These are phyloP conservation scores for Carollia perspicillata DNA, from an alignment of 2,113 vertebrate genomes.

Conservation along the genomic window DNA sequence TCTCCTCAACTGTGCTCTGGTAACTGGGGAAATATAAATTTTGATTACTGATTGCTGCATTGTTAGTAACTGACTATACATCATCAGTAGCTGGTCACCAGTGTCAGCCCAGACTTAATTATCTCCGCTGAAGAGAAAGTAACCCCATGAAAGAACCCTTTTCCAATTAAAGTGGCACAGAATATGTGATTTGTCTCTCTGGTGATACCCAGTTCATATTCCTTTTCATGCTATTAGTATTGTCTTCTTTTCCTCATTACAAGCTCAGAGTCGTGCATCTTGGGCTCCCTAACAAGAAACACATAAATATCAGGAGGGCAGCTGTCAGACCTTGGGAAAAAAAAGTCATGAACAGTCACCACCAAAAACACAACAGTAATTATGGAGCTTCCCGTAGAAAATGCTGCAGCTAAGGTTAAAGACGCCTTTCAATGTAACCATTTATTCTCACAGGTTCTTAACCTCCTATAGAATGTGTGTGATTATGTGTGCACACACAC, in stretches of 20 bases:
- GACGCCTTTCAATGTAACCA: neutral
- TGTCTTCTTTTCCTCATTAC: conserved; percentile 63
- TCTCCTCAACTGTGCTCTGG: conserved; percentile 44
- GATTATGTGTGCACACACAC: neutral
- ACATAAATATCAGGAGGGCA: conserved; percentile 51
- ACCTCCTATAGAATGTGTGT: neutral
- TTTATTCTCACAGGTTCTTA: conserved; percentile 21
- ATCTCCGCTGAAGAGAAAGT: conserved; percentile 54
- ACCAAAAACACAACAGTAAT: conserved; percentile 58
- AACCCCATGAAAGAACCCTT: conserved; percentile 28
- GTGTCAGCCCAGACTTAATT: conserved; percentile 65
- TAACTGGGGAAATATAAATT: conserved; percentile 71
- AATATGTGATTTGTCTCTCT: conserved; percentile 64
- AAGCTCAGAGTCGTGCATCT: conserved; percentile 52
- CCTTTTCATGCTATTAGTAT: conserved; percentile 47
- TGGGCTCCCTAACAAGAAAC: conserved; percentile 51
- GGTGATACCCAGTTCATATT: conserved; percentile 42
- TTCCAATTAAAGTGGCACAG: conserved; percentile 66
- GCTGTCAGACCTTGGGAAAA: neutral
- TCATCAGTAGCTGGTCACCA: conserved; percentile 54
- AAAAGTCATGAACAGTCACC: conserved; percentile 32
- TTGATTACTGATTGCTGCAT: conserved; percentile 77
- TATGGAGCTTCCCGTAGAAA: conserved; percentile 39
- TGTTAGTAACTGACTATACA: conserved; percentile 55
- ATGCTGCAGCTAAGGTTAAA: conserved; percentile 43